Conservation (phyloP, 2,888 invertebrate genomes). For the Nemoura dubitans region DNA sequence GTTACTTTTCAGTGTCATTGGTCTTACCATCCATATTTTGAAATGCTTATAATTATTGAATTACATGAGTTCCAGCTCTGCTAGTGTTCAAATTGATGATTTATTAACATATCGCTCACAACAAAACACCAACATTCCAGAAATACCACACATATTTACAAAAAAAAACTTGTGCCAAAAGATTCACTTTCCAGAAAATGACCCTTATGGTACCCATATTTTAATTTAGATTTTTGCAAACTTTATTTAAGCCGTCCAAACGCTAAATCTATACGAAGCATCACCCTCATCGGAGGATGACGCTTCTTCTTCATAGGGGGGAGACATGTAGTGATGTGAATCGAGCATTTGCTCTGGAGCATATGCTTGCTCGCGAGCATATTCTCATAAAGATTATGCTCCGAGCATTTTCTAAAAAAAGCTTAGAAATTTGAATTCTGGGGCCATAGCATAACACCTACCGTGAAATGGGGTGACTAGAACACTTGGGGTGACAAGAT, state of each 20-base stretch:
- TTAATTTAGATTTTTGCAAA: no score
- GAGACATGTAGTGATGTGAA: no score
- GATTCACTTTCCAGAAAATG: constrained; percentile 14
- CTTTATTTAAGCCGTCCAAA: no score
- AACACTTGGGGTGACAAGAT: no score
- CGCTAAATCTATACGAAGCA: no score
- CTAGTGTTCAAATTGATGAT: constrained; percentile 16
- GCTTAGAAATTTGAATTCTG: no score
- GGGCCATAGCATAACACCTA: no score
- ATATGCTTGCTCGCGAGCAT: neutral
- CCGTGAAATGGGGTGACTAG: no score
- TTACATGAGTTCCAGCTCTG: constrained; percentile 23
- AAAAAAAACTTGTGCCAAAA: constrained; percentile 18
- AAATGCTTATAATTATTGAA: constrained; percentile 7
- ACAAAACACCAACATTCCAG: neutral
- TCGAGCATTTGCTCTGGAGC: neutral
- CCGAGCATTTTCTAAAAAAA: no score
- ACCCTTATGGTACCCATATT: no score
- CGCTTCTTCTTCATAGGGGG: no score
- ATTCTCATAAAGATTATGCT: neutral
- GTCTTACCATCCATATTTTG: constrained; percentile 24
- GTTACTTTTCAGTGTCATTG: constrained; percentile 24
- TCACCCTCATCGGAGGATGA: no score
- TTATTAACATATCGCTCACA: constrained; percentile 19
- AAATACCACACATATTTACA: constrained; percentile 7